A percentile compares a stretch with the other conserved stretches of the same genome.
phyloP scores from a whole-genome alignment of 2,888 invertebrate genomes.

The Thymelicus lineola region DNA sequence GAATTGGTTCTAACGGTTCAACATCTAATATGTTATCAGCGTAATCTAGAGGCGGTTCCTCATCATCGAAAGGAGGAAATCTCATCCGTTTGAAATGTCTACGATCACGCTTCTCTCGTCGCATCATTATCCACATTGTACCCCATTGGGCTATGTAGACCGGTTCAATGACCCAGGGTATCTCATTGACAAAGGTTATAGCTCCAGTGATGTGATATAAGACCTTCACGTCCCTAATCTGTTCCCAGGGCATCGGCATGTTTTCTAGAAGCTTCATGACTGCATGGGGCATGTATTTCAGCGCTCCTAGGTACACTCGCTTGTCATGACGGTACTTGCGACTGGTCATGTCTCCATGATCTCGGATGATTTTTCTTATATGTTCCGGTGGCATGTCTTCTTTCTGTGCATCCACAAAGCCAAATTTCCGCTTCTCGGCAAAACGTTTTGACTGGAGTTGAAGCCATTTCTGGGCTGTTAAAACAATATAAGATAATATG shows the following conservation, averaged over 20 bases:
- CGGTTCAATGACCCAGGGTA: constrained; percentile 99
- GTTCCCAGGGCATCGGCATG: constrained; percentile 99
- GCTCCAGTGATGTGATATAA: constrained; percentile 99
- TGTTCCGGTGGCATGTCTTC: constrained; percentile 99
- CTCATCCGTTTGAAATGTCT: constrained; percentile 99
- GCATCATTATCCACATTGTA: constrained; percentile 99
- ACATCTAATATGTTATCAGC: constrained; percentile 99
- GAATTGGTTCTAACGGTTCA: constrained; percentile 99
- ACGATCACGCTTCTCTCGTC: constrained; percentile 98
- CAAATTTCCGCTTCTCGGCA: constrained; percentile 99
- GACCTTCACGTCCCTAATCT: constrained; percentile 98
- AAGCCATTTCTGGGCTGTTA: constrained; percentile 97
- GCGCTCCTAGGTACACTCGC: constrained; percentile 97
- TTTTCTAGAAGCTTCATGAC: constrained; percentile 99
- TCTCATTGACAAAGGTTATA: constrained; percentile 99
- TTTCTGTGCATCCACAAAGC: constrained; percentile 99
- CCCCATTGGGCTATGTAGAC: constrained; percentile 99
- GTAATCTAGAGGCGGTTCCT: constrained; percentile 99
- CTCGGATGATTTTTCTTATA: constrained; percentile 98
- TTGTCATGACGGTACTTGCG: constrained; percentile 99
- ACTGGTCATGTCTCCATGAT: constrained; percentile 99
- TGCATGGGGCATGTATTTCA: constrained; percentile 99
- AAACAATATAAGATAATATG: not conserved
- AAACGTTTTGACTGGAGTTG: constrained; percentile 99
- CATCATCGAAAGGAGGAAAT: constrained; percentile 99